These are phyloP conservation scores for Pseudochromis fuscus DNA, from an alignment of 2,797 vertebrate species.

Conservation along the genomic window DNA sequence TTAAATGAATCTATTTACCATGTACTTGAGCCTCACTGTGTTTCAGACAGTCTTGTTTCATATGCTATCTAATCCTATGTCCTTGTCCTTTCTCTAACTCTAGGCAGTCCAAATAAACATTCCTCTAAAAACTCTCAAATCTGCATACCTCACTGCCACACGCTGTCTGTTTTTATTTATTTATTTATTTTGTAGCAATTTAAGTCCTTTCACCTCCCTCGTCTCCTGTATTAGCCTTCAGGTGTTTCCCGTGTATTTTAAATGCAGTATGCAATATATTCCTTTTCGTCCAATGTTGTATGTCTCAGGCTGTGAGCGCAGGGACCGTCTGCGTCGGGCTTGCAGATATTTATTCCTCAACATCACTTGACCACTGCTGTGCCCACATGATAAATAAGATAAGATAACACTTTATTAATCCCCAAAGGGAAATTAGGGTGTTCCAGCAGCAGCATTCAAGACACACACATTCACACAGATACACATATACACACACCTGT, in stretches of 20 bases:
- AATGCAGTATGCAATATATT: neutral
- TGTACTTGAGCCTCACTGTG: neutral
- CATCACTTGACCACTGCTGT: neutral
- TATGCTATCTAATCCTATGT: neutral
- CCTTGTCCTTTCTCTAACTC: neutral
- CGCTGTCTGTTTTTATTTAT: neutral
- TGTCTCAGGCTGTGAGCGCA: neutral
- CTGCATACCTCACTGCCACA: neutral
- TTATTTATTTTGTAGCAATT: neutral
- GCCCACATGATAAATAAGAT: neutral
- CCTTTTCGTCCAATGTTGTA: neutral
- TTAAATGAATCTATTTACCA: neutral
- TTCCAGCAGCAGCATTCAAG: too few relatives aligned
- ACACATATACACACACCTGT: too few relatives aligned
- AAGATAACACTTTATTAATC: too few relatives aligned
- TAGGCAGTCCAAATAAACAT: neutral
- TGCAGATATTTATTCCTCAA: conserved; percentile 5
- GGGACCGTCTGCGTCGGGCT: neutral
- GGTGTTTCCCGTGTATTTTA: conserved; percentile 6
- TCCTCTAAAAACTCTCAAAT: neutral
- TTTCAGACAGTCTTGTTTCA: neutral
- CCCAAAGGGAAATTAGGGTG: too few relatives aligned
- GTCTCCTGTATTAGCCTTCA: conserved; percentile 11
- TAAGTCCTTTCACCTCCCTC: neutral
- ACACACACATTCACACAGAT: too few relatives aligned